Evolutionary conservation across 2,888 invertebrate genomes (phyloP), one percentile per base, ranked within the genome.

Genomic region (Drosophila pseudotalamancana): DNA sequence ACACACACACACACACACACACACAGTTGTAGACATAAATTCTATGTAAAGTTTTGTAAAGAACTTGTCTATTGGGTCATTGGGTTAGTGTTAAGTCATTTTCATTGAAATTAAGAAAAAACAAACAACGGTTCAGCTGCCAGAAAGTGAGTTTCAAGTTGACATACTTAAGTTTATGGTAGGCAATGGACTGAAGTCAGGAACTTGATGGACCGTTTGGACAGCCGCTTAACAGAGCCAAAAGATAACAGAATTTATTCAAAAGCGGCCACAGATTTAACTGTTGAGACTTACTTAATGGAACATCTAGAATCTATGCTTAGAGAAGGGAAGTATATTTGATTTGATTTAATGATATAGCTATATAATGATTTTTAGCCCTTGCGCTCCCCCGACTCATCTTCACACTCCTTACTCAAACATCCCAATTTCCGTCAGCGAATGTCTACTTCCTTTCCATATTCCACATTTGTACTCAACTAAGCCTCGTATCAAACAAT

Each of bases 21-120:
- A 34, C 12, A 14, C n/a, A 35, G 9, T 4, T 19, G 43, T 14
- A 34, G 9, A 35, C 6, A 54, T 21, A 46, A 40, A 45, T 64
- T 68, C 61, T 69, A 43, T 63, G 81, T 72, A 76, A 74, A 50
- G 37, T 37, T 43, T 63, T 68, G 68, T 81, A 77, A 75, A 82
- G 77, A 84, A 87, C 80, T 87, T 84, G 86, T 79, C 79, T 79
- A 83, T 85, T 85, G 75, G 83, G 83, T 84, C 83, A 84, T 74
- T 85, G 83, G 88, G 83, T 84, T 84, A 84, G 87, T 84, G 88
- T 85, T 77, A 74, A 84, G 86, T 84, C 86, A 84, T 87, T 85
- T 87, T 72, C 83, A 84, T 84, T 82, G 68, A 87, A 82, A 85
- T 77, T 64, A 76, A 71, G 53, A 59, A 37, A 43, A 32, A 43